These are phyloP conservation scores for Falco concolor DNA, from an alignment of 2,797 vertebrate species.

Conservation along the genomic window DNA sequence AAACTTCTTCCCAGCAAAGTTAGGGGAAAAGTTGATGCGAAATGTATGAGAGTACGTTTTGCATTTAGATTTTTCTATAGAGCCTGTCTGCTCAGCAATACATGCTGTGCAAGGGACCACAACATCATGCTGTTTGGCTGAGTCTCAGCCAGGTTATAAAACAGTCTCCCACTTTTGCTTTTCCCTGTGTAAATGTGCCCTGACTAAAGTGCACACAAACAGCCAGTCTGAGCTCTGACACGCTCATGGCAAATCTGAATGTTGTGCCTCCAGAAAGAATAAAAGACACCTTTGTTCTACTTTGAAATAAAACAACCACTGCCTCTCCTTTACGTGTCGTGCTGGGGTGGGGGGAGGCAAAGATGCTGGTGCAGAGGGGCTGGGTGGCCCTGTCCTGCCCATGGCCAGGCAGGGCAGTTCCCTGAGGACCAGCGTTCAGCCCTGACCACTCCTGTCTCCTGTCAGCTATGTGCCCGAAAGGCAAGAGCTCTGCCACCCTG, in stretches of 20 bases:
- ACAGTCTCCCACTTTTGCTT: not conserved
- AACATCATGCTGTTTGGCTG: not conserved
- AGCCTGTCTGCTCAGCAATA: not conserved
- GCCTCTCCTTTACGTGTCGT: not conserved
- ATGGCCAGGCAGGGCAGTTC: accelerated
- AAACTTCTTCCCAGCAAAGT: not conserved
- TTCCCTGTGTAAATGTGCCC: not conserved
- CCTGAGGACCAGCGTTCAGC: not conserved
- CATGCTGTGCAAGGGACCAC: not conserved
- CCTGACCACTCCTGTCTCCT: not conserved
- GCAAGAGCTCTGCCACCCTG: not conserved
- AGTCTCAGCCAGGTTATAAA: not conserved
- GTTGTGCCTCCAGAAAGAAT: not conserved
- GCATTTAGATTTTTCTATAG: not conserved
- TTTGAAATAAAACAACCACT: conserved; percentile 5
- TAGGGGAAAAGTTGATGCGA: not conserved
- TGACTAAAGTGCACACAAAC: not conserved
- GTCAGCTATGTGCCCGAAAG: not conserved
- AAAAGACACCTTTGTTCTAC: conserved; percentile 50
- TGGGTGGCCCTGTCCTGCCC: not conserved
- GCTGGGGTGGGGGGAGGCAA: not conserved
- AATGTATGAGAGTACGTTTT: not conserved
- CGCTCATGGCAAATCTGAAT: not conserved
- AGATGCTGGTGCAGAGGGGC: not conserved
- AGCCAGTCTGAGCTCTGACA: not conserved